Base-by-base conservation (phyloP, 2,113 vertebrate genomes). In the Cervus canadensis region DNA sequence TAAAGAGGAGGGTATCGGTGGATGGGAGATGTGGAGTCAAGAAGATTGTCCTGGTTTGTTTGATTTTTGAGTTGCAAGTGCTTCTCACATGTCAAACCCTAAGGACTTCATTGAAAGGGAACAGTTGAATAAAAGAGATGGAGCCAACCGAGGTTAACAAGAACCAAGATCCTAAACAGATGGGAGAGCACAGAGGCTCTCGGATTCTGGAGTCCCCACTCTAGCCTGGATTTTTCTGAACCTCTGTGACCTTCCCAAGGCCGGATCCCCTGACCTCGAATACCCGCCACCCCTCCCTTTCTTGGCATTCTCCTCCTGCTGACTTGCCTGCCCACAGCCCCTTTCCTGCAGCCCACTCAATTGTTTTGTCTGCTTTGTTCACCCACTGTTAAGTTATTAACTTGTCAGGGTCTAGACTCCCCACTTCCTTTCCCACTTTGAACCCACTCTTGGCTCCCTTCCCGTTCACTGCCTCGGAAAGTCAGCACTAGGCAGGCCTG, bases 361-460 rank as follows among this genome's bases (percentile, higher is more conserved):
- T 95, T 97, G 78, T 96, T 97, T 96, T 97, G 94, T 91, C 97
- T 95, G 95, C 95, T 98, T 95, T 97, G 86, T 84, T 96, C 97
- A 87, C 82, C 90, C 90, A 60, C 96, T 94, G 62, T 76, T 94
- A 86, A 97, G 96, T 96, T 97, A 98, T 97, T 97, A 96, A 96
- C 95, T 98, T 96, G 92, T 97, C 96, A 96, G 95, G 95, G 85
- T 95, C 97, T 87, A 94, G 98, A 95, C 94, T 95, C 87, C 81
- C 84, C n/a, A 45, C 95, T 97, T 97, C 88, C 96, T 97, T 62
- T 96, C 87, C 57, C 91, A 78, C 96, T 97, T 97, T 96, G 95
- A 97, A 95, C 79, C 94, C 17, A 0, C 43, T 64, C 28, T 57
- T 93, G 91, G 76, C 92, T 93, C 79, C 83, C 60, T 97, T 98